Evolutionary conservation across 2,888 invertebrate species (phyloP), one percentile per base, ranked within the genome.

Genomic region (Alsophila aescularia): DNA sequence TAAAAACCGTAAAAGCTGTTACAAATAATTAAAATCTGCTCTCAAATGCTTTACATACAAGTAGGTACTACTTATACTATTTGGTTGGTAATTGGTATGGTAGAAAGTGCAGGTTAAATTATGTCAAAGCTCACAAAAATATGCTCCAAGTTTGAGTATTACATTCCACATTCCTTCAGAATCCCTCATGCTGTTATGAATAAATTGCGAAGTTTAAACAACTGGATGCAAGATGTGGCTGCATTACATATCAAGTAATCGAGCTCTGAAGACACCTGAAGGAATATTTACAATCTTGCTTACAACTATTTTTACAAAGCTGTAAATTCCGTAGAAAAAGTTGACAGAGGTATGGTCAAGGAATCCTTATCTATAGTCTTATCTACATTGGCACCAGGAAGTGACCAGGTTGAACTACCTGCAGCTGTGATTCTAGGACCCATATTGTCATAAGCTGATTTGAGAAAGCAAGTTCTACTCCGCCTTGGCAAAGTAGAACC

Each of bases 371-470:
- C 77, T 13, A 63, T 60, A 61, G 66, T 63, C 63, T 74, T 80
- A 60, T 85, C 83, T 59, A 63, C 74, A 66, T 89, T 87, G 61
- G 85, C 81, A 60, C 85, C 96, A 60, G 96, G 96, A 64, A 97
- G 92, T 21, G 97, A 97, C 79, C 97, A 94, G 18, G 96, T 96
- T 7, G 97, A 97, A 79, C 96, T 96, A 41, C 97, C 97, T 60
- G 96, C 96, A 29, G 97, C 97, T 8, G 97, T 97, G 45, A 97
- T 96, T 63, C 97, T 93, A 47, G 97, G 96, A 6, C 97, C 97
- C 95, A 97, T 96, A 87, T 97, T 97, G 87, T 98, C 97, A 82
- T 97, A 97, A 60, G 95, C 95, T 48, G 95, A 94, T 77, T 92
- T 93, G 45, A 93, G 79, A 76, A 87, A 93, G 73, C 88, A 92